These are phyloP conservation scores for Drosophila sulfurigaster DNA, from an alignment of 1,140 invertebrate species.

Conservation along the genomic window DNA sequence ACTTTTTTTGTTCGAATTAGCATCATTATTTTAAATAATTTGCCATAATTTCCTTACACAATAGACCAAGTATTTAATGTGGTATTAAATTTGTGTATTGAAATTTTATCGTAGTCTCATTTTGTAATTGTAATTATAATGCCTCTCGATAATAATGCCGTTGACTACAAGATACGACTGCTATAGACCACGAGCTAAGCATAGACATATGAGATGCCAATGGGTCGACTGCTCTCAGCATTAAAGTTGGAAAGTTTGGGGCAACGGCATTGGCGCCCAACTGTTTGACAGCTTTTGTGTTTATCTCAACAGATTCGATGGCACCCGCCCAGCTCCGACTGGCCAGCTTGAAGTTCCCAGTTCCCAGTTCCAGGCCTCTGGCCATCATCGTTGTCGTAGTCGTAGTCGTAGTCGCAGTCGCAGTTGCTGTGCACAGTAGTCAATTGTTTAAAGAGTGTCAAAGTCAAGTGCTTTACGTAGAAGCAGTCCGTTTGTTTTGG, in stretches of 20 bases:
- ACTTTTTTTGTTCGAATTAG: too few relatives aligned
- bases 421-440: constrained; percentile 30
- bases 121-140: too few relatives aligned
- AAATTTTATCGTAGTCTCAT: too few relatives aligned
- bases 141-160: too few relatives aligned
- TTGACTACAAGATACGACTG: not conserved
- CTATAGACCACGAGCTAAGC: not conserved
- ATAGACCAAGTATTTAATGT: too few relatives aligned
- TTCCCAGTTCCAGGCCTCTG: constrained; percentile 7
- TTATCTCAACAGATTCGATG: constrained; percentile 73
- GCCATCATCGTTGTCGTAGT: too few relatives aligned
- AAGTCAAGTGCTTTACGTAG: constrained; percentile 70
- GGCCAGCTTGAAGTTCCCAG: not conserved
- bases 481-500: constrained; percentile 49
- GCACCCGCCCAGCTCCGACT: constrained; percentile 38
- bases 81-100: too few relatives aligned
- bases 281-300: constrained; percentile 43
- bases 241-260: constrained; percentile 53
- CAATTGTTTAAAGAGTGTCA: constrained; percentile 83
- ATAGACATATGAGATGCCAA: not conserved
- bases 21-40: too few relatives aligned
- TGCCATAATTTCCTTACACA: too few relatives aligned
- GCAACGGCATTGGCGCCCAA: constrained; percentile 57
- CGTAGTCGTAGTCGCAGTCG: too few relatives aligned
- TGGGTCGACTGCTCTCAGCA: constrained; percentile 24